phyloP scores from a whole-genome alignment of 2,888 invertebrate species.

The Euphydryas editha region DNA sequence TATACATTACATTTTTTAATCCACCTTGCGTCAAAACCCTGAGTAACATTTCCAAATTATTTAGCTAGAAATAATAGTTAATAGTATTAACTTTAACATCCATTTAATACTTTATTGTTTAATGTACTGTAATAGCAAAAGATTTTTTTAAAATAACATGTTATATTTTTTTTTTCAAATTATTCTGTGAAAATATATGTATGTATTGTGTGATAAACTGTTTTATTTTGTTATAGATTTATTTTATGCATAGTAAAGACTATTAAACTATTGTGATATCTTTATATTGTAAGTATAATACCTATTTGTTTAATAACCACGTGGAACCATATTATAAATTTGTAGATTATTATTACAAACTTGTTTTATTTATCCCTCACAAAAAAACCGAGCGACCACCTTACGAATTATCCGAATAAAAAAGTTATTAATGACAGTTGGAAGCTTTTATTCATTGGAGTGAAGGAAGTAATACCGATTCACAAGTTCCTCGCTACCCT shows the following conservation, averaged over 20 bases:
- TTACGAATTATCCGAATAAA: slow-evolving; percentile 25
- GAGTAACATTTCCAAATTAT: background rate
- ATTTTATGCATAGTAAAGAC: slow-evolving; percentile 60
- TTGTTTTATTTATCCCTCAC: slow-evolving; percentile 61
- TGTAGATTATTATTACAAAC: slow-evolving; percentile 58
- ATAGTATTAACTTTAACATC: background rate
- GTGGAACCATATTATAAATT: slow-evolving; percentile 70
- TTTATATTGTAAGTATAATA: slow-evolving; percentile 65
- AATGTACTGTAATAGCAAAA: background rate
- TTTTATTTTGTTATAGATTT: slow-evolving; percentile 31
- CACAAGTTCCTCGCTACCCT: slow-evolving; percentile 39
- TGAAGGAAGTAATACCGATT: slow-evolving; percentile 33
- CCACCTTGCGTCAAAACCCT: background rate
- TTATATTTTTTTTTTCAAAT: background rate
- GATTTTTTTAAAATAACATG: background rate
- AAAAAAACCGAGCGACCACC: slow-evolving; percentile 11
- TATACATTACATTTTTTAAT: background rate
- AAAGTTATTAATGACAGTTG: slow-evolving; percentile 31
- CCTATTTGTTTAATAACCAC: slow-evolving; percentile 57
- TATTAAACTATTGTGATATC: slow-evolving; percentile 79
- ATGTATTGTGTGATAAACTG: slow-evolving; percentile 14
- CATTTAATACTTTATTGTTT: background rate
- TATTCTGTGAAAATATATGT: slow-evolving; percentile 1
- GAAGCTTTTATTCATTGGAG: slow-evolving; percentile 24
- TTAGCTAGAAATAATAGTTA: background rate